phyloP scores from a whole-genome alignment of 2,888 invertebrate genomes.

The Argyresthia albistria region DNA sequence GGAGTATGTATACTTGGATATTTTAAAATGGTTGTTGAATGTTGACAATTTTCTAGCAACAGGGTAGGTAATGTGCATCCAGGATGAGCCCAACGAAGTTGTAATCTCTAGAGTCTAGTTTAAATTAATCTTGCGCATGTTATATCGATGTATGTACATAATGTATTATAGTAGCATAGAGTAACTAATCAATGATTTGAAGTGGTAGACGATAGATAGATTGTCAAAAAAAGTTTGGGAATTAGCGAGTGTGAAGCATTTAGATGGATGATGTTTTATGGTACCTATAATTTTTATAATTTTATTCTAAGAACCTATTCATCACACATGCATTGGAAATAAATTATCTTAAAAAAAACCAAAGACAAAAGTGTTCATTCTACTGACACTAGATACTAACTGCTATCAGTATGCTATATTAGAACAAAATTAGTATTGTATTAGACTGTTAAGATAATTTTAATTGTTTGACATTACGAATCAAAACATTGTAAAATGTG shows the following conservation, averaged over 20 bases:
- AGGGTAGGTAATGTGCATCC: conserved; percentile 52
- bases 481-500: not conserved
- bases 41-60: too few species aligned
- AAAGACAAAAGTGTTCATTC: conserved; percentile 3
- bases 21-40: conserved; percentile 25
- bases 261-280: too few species aligned
- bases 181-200: too few species aligned
- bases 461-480: not conserved
- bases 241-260: not conserved
- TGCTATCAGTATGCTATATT: too few species aligned
- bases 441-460: not conserved
- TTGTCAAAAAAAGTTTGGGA: not conserved
- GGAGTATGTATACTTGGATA: conserved; percentile 6
- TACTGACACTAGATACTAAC: not conserved
- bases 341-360: conserved; percentile 1
- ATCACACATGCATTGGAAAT: not conserved
- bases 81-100: conserved; percentile 50
- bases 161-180: not conserved
- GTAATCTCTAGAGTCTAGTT: conserved; percentile 22
- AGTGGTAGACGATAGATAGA: not conserved
- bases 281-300: too few species aligned
- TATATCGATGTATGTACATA: not conserved
- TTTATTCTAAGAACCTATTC: not conserved
- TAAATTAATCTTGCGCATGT: not conserved
- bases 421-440: not conserved